Conservation (phyloP, 2,797 vertebrate species). For the Pelobates cultripes region DNA sequence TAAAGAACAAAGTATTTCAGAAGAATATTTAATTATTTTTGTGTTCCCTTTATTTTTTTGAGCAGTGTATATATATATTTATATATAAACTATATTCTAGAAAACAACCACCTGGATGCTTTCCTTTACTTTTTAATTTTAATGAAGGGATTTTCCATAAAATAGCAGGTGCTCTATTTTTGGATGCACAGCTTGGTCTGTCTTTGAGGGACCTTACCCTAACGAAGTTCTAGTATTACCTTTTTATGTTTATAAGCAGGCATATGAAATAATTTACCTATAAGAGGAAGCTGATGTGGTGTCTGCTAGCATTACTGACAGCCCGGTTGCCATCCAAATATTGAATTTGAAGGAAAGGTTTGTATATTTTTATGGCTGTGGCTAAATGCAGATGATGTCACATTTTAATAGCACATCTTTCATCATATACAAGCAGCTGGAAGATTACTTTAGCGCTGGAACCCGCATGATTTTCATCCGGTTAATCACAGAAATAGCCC, state of each 20-base stretch:
- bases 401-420: slow-evolving; percentile 31
- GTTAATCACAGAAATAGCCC: slow-evolving; percentile 34
- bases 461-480: slow-evolving; percentile 27
- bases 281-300: slow-evolving; percentile 19
- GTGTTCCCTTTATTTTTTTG: too few species aligned
- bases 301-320: background rate
- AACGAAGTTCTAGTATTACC: background rate
- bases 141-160: background rate
- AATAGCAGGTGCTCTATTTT: background rate
- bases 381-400: slow-evolving; percentile 38
- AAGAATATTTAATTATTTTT: too few species aligned
- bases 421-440: slow-evolving; percentile 39
- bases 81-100: too few species aligned
- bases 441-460: slow-evolving; percentile 10
- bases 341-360: slow-evolving; percentile 31
- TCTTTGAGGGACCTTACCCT: background rate
- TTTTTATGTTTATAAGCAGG: slow-evolving; percentile 5
- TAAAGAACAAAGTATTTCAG: too few species aligned
- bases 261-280: slow-evolving; percentile 14
- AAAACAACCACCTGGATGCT: too few species aligned
- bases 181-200: background rate
- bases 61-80: too few species aligned
- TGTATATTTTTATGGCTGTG: slow-evolving; percentile 23
- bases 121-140: too few species aligned
- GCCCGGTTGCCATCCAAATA: slow-evolving; percentile 14